These are phyloP conservation scores for Apamea crenata DNA, from an alignment of 2,888 invertebrate genomes.

Conservation along the genomic window DNA sequence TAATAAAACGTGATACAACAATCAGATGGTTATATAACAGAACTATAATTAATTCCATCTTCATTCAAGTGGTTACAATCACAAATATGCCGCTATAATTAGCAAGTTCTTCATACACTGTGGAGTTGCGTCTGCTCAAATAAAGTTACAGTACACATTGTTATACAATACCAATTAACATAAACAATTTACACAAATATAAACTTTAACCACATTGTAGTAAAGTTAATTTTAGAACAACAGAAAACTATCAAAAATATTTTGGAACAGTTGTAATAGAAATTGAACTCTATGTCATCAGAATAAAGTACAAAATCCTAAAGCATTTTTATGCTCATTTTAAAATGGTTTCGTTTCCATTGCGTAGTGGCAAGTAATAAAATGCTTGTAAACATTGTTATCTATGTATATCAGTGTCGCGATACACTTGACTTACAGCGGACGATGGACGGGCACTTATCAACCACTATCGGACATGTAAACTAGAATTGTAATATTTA, in stretches of 20 bases:
- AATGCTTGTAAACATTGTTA: constrained; percentile 46
- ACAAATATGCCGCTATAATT: constrained; percentile 24
- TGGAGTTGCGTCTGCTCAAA: constrained; percentile 17
- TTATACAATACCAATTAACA: constrained; percentile 32
- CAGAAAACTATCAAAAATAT: not conserved
- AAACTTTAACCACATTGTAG: rapidly evolving
- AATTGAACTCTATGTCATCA: not conserved
- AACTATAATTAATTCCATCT: constrained; percentile 51
- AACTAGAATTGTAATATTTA: constrained; percentile 35
- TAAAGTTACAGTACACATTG: constrained; percentile 21
- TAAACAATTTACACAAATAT: not conserved
- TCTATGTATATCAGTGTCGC: constrained; percentile 53
- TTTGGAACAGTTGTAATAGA: not conserved
- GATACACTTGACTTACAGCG: constrained; percentile 56
- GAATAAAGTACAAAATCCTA: not conserved
- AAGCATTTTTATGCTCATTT: not conserved
- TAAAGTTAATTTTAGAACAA: constrained; percentile 13
- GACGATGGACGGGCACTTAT: constrained; percentile 17
- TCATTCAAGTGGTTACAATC: constrained; percentile 45
- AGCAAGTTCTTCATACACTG: constrained; percentile 17
- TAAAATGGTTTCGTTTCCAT: not conserved
- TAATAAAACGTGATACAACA: constrained; percentile 16
- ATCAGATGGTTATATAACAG: constrained; percentile 29
- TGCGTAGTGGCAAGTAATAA: constrained; percentile 14
- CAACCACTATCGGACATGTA: constrained; percentile 30